phyloP scores from a whole-genome alignment of 2,888 invertebrate species.

The Drosophila quasianomalipes region DNA sequence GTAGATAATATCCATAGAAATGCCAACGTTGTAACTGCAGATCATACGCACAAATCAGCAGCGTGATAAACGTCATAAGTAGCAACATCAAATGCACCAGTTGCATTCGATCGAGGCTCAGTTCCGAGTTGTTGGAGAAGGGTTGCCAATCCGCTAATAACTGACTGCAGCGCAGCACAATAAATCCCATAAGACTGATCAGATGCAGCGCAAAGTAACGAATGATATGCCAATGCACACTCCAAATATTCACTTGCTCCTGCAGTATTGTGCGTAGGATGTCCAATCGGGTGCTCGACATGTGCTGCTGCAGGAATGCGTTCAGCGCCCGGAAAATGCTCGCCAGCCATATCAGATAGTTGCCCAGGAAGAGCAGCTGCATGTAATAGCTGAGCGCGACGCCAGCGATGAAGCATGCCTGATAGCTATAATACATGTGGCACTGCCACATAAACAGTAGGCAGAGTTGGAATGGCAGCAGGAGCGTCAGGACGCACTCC shows the following conservation, averaged over 20 bases:
- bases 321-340: constrained; percentile 59
- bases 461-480: constrained; percentile 38
- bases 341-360: constrained; percentile 59
- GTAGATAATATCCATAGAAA: constrained; percentile 38
- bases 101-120: constrained; percentile 36
- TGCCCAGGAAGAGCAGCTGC: constrained; percentile 56
- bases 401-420: constrained; percentile 49
- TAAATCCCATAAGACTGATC: constrained; percentile 40
- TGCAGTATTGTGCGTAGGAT: constrained; percentile 34
- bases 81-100: constrained; percentile 36
- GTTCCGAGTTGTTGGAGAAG: background rate
- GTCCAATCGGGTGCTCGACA: constrained; percentile 36
- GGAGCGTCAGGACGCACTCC: constrained; percentile 43
- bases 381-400: constrained; percentile 42
- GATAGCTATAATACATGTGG: constrained; percentile 56
- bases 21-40: constrained; percentile 40
- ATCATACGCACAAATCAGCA: constrained; percentile 38
- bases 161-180: background rate
- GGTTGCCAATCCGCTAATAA: background rate
- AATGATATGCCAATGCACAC: constrained; percentile 38
- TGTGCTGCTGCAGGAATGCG: constrained; percentile 42
- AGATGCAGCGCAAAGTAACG: constrained; percentile 53
- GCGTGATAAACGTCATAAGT: constrained; percentile 17
- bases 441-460: constrained; percentile 53
- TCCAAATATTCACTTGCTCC: constrained; percentile 36